Percentiles rank a stretch among this genome's conserved stretches.
Conservation (phyloP, 2,888 invertebrate genomes). For the Matsumyia berberina region DNA sequence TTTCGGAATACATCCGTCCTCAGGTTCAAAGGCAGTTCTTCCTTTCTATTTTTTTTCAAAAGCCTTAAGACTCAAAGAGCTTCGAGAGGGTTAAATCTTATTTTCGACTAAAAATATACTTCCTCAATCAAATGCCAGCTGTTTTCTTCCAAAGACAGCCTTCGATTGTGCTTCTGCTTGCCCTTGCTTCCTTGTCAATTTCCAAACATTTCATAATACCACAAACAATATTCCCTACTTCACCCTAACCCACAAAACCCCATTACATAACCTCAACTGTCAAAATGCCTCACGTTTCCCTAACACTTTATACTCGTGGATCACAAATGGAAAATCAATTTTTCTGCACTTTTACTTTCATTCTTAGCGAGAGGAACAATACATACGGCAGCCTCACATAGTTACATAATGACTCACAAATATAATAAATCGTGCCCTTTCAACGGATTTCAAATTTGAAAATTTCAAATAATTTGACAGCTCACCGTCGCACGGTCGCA, state of each 20-base stretch:
- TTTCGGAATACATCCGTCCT: too few species aligned
- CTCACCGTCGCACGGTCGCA: constrained; percentile 29
- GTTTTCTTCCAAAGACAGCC: too few species aligned
- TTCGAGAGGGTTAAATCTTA: too few species aligned
- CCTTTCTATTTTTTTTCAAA: too few species aligned
- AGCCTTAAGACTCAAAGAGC: too few species aligned
- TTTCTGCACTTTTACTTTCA: constrained; percentile 69
- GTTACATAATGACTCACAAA: constrained; percentile 48
- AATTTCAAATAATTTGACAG: constrained; percentile 71
- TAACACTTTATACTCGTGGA: constrained; percentile 19
- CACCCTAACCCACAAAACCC: not conserved
- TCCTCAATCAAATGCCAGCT: too few species aligned
- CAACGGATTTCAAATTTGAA: constrained; percentile 59
- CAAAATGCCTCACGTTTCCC: constrained; percentile 65
- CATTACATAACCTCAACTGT: constrained; percentile 42
- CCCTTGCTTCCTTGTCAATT: too few species aligned
- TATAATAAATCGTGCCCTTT: constrained; percentile 64
- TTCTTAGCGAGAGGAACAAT: constrained; percentile 52
- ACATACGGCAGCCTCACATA: constrained; percentile 13
- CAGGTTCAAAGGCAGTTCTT: too few species aligned
- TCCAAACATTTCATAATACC: not conserved
- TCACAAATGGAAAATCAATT: constrained; percentile 53
- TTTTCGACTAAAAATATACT: too few species aligned
- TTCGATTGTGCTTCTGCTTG: too few species aligned
- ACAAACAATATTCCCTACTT: not conserved